Evolutionary conservation across 2,797 vertebrate species (phyloP), one percentile per base, ranked within the genome.

Genomic region (Sebastes diploproa): DNA sequence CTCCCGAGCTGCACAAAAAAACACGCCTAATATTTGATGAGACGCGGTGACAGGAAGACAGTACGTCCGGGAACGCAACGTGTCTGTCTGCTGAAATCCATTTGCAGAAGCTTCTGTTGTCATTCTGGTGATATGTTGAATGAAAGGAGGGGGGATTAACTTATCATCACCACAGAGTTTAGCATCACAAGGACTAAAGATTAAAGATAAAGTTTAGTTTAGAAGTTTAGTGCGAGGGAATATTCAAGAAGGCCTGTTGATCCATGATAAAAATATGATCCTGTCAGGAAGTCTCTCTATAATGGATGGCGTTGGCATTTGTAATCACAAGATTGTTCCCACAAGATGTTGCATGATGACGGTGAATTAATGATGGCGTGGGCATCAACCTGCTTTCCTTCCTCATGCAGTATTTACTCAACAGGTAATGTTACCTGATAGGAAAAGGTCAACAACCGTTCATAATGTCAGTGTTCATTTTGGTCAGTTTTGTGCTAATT

Each of bases 21-120:
- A 88, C 91, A 87, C 59, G 70, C 50, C 82, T 80, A 84, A 90
- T 90, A 83, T 90, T 90, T 91, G 83, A 91, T 90, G 88, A 89
- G 88, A 36, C 2, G 60, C 25, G 6, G 42, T 84, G 88, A 89
- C 87, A 72, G 88, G 79, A 77, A 70, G 81, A 77, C 80, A 68
- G 75, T 42, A 62, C 68, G 63, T 70, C 79, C 67, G 56, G 84
- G 72, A 42, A 77, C 13, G 73, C 65, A 2, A 67, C 5, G 30
- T 36, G 67, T 71, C 82, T 89, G 80, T 77, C 86, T 75, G 71
- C 78, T 71, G 23, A 74, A 82, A 81, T 46, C 75, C 75, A 55
- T 80, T 78, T 84, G 74, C 68, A 62, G 29, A 80, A 86, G 76
- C 81, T 84, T 82, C 62, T 77, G 75, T 75, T 86, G 86, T 86